These are phyloP conservation scores for Tetragnatha versicolor DNA, from an alignment of 1,140 invertebrate species.

Conservation along the genomic window DNA sequence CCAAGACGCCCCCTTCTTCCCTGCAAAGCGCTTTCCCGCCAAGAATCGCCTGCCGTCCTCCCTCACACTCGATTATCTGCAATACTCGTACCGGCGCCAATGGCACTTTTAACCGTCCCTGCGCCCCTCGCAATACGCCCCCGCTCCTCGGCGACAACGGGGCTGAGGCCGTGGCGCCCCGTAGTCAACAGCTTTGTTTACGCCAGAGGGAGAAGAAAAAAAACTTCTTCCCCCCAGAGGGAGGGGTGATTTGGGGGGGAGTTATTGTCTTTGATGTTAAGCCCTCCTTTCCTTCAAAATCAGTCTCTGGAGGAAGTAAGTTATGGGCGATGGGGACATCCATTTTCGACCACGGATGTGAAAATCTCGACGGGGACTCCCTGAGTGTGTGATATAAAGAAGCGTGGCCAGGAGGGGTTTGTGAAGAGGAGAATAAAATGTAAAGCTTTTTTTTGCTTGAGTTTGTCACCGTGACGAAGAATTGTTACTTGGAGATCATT, in stretches of 20 bases:
- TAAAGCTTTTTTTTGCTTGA: too few species aligned
- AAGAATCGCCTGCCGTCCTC: background rate
- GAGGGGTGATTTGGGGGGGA: slow-evolving; percentile 30
- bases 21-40: slow-evolving; percentile 2
- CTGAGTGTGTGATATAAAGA: too few species aligned
- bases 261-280: slow-evolving; percentile 44
- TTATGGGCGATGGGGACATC: background rate
- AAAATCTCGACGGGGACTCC: too few species aligned
- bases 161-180: slow-evolving; percentile 46
- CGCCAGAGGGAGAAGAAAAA: slow-evolving; percentile 20
- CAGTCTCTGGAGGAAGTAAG: slow-evolving; percentile 4
- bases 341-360: slow-evolving; percentile 1
- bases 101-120: slow-evolving; percentile 41
- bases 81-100: slow-evolving; percentile 46
- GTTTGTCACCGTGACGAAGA: too few species aligned
- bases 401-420: too few species aligned
- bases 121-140: slow-evolving; percentile 20
- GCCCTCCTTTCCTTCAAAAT: slow-evolving; percentile 23
- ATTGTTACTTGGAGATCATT: too few species aligned
- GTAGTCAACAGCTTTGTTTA: slow-evolving; percentile 50
- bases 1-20: background rate
- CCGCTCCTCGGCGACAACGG: slow-evolving; percentile 21
- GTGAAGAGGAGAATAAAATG: too few species aligned
- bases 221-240: slow-evolving; percentile 18
- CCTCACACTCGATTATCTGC: slow-evolving; percentile 32